Evolutionary conservation across 2,113 vertebrate species (phyloP).

Genomic region (Sapajus apella): DNA sequence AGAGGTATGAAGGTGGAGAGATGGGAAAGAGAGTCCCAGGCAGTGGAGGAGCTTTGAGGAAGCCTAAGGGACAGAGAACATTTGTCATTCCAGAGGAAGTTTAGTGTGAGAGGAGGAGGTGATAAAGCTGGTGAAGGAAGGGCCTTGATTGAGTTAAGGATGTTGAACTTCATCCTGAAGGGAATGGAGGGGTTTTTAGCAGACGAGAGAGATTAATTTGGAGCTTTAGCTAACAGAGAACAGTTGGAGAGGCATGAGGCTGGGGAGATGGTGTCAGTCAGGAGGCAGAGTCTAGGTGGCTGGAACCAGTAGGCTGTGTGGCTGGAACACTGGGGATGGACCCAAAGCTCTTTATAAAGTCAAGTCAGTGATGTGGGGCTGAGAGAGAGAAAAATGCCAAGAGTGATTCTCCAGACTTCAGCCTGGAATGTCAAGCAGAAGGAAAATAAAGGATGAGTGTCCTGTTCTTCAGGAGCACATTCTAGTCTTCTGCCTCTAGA

Average conservation of each 20-base stretch:
- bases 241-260: neutral
- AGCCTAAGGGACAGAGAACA: neutral
- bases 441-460: neutral
- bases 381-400: neutral
- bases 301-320: too few relatives aligned
- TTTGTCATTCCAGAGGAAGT: neutral
- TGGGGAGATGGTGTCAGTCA: neutral
- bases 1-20: neutral
- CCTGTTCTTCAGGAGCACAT: neutral
- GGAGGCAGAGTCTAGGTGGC: neutral
- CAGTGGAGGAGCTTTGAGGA: neutral
- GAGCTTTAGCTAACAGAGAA: neutral
- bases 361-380: neutral
- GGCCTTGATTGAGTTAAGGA: neutral
- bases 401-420: neutral
- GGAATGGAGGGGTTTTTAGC: neutral
- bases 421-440: neutral
- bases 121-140: neutral
- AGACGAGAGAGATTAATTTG: neutral
- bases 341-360: neutral
- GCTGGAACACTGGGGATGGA: too few relatives aligned
- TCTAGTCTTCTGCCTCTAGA: neutral
- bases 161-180: neutral
- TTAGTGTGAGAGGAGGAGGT: neutral
- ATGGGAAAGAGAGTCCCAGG: neutral